These are phyloP conservation scores for Neolamprologus falcicula DNA, from an alignment of 2,113 vertebrate species.

Conservation along the genomic window DNA sequence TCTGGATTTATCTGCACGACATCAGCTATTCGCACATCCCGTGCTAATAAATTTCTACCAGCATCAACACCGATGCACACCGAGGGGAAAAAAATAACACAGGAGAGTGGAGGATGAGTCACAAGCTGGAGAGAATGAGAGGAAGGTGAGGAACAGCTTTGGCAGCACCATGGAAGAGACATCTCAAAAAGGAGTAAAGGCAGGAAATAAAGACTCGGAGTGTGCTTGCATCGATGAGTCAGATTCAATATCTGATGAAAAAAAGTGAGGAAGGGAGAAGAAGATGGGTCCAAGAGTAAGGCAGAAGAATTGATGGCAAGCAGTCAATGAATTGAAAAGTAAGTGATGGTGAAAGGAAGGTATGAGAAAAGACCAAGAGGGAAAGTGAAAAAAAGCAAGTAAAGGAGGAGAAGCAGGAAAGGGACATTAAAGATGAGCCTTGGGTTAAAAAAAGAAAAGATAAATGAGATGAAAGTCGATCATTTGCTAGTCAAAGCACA, in stretches of 20 bases:
- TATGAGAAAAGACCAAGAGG: neutral
- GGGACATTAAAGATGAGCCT: neutral
- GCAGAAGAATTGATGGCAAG: neutral
- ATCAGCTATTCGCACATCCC: neutral
- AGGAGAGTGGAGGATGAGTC: conserved; percentile 10
- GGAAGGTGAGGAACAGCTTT: neutral
- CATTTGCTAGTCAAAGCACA: neutral
- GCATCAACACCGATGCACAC: neutral
- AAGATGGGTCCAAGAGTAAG: neutral
- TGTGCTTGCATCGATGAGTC: conserved; percentile 10
- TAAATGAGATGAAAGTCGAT: neutral
- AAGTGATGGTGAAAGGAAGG: neutral
- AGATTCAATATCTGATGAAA: conserved; percentile 16
- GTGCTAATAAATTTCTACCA: neutral
- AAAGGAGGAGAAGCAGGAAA: neutral
- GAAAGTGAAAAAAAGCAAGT: neutral
- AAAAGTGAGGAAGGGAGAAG: neutral
- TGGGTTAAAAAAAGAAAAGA: neutral
- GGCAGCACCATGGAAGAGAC: neutral
- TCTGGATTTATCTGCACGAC: neutral
- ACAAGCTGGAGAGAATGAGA: neutral
- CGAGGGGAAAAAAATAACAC: neutral
- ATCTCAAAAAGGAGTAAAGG: neutral
- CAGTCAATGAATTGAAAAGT: neutral
- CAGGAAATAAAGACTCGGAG: neutral